These are phyloP conservation scores for Drosophila ohnishii DNA, from an alignment of 1,140 invertebrate genomes.

Conservation along the genomic window DNA sequence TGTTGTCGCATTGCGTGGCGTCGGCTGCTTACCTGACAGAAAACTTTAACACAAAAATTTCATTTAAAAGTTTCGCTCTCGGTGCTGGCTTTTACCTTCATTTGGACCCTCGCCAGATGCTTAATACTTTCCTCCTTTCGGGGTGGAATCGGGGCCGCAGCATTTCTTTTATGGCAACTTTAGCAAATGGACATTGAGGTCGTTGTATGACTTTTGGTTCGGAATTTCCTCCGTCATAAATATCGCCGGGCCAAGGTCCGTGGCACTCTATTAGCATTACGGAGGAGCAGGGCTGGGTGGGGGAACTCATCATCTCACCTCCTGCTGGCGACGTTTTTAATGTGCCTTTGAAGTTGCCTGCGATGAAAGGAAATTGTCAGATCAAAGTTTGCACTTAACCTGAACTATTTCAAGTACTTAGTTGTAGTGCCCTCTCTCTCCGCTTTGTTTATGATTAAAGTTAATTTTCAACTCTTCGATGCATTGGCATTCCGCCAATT, in stretches of 20 bases:
- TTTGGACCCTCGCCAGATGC: slow-evolving; percentile 66
- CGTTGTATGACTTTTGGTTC: slow-evolving; percentile 63
- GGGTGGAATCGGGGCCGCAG: slow-evolving; percentile 4
- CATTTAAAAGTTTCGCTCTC: slow-evolving; percentile 76
- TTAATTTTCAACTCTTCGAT: background rate
- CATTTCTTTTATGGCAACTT: slow-evolving; percentile 70
- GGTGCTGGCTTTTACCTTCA: slow-evolving; percentile 45
- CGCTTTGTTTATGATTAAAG: slow-evolving; percentile 19
- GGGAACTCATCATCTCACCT: slow-evolving; percentile 8
- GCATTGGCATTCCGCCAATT: slow-evolving; percentile 1
- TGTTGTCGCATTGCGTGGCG: slow-evolving; percentile 36
- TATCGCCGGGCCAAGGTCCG: slow-evolving; percentile 40
- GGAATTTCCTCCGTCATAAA: slow-evolving; percentile 61
- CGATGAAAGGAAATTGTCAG: slow-evolving; percentile 35
- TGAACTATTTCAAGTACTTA: slow-evolving; percentile 12
- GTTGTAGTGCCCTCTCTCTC: background rate
- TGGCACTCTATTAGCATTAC: slow-evolving; percentile 69
- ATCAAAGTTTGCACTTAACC: slow-evolving; percentile 39
- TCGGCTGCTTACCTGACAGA: slow-evolving; percentile 58
- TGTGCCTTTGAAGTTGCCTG: slow-evolving; percentile 34
- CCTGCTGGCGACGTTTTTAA: slow-evolving; percentile 37
- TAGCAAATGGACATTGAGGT: slow-evolving; percentile 77
- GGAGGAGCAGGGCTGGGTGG: too few species aligned
- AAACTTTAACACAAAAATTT: slow-evolving; percentile 81
- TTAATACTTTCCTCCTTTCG: slow-evolving; percentile 46